Base-by-base conservation (phyloP, 2,113 vertebrate genomes). In the Butorides virescens region DNA sequence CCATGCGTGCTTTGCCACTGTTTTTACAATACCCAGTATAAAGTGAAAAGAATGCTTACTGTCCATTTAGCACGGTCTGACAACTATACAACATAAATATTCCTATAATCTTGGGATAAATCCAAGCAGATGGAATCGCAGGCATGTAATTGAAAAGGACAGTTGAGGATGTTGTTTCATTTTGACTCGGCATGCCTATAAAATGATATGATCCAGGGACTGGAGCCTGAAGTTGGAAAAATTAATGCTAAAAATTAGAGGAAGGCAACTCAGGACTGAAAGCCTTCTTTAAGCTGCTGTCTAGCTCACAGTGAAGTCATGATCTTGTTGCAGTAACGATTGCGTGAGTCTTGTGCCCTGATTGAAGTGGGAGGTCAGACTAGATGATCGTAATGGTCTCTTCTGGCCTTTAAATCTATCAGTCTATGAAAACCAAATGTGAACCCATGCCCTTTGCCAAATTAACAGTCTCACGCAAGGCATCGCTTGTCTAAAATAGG, bases 381-480 rank as follows among this genome's bases (percentile, higher is more conserved):
- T 86, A 80, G 70, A 94, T 91, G 94, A 91, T 91, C 91, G 71
- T 76, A 93, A 91, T 85, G 71, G 95, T 95, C 92, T 95, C 96
- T 90, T 95, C 74, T 77, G 88, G 95, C 77, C 93, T 95, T 96
- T 95, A 96, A 96, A 97, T 90, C 89, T 79, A 91, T 90, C 94
- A 86, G 71, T 71, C 81, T 96, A 95, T 95, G 87, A 95, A 95
- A 97, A 95, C 81, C 97, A 97, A 97, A 97, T 97, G 95, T 96
- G 92, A 96, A 97, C 94, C 46, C 77, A 26, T 91, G 94, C 74
- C 95, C 93, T 95, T 83, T 93, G 63, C 94, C 89, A 96, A 97
- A 97, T 96, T 91, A 97, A 66, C 63, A 79, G 87, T 71, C 95
- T 96, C 95, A 96, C 7, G 81, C 96, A 90, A 95, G 86, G 71